Evolutionary conservation across 2,888 invertebrate species (phyloP), one percentile per base, ranked within the genome.

Genomic region (Alloplasta piceator): DNA sequence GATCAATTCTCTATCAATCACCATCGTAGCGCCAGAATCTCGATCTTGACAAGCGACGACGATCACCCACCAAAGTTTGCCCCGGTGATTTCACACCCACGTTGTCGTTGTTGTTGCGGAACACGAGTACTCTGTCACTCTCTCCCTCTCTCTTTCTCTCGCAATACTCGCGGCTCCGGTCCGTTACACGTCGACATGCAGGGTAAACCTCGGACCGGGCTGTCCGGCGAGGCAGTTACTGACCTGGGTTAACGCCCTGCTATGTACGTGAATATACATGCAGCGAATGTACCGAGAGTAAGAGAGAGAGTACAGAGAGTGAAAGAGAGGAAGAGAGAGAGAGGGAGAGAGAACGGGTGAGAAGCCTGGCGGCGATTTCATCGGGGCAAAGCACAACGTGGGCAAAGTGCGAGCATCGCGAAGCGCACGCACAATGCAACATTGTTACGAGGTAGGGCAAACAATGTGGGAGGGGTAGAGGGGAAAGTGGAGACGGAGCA

Each of bases 211-310:
- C 70, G 71, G 58, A 66, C 52, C 73, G 16, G 82, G 63, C 64
- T 77, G 79, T 78, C 84, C 84, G 80, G 85, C 85, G 79, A 81
- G 78, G 85, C 85, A 86, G 87, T 89, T 87, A 85, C 89, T 88
- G 89, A 89, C 89, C 89, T 89, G 86, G 89, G 89, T 89, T 89
- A 89, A 89, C 88, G 89, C 86, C 89, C 89, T 85, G 83, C 83
- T 67, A 58, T 66, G 72, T 67, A 63, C 58, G 73, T 46, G 67
- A 43, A 58, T 70, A 14, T 58, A 80, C 63, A 74, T 74, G 78
- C 58, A 63, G 67, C 76, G 63, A 60, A 73, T 71, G 66, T 39
- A 60, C 58, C 6, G 56, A 58, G 56, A 56, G 46, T 10, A 6
- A 46, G 38, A n/a, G 10, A 52, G 5, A 55, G 55, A 55, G 26